These are phyloP conservation scores for Anolis sagrei DNA, from an alignment of 2,113 vertebrate species.

Conservation along the genomic window DNA sequence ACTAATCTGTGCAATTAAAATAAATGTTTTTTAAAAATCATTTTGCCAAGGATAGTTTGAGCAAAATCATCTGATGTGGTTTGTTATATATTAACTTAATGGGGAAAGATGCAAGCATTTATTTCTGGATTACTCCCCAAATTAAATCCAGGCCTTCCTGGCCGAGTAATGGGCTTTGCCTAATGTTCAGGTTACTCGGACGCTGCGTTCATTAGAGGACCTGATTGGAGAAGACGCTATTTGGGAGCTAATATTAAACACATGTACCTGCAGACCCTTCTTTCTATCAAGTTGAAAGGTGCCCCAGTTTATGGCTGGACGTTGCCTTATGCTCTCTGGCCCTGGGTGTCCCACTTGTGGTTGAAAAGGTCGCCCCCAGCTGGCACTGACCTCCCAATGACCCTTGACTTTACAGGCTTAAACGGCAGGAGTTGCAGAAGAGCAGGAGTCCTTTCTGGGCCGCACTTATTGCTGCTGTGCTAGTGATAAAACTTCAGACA, in stretches of 20 bases:
- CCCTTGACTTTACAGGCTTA: constrained; percentile 88
- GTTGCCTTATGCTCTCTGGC: constrained; percentile 75
- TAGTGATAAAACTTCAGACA: constrained; percentile 99
- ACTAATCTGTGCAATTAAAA: constrained; percentile 69
- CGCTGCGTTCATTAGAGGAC: constrained; percentile 49
- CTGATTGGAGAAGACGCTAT: constrained; percentile 80
- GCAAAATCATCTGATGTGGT: constrained; percentile 74
- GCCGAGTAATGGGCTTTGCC: constrained; percentile 76
- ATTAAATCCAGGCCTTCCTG: constrained; percentile 93
- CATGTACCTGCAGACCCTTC: constrained; percentile 84
- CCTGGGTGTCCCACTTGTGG: constrained; percentile 77
- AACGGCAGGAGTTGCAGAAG: constrained; percentile 86
- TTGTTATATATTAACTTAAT: constrained; percentile 89
- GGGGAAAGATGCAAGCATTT: constrained; percentile 91
- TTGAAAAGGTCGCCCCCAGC: constrained; percentile 87
- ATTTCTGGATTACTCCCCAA: constrained; percentile 92
- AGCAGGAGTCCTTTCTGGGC: constrained; percentile 89
- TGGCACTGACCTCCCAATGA: constrained; percentile 94
- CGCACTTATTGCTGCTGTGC: constrained; percentile 92
- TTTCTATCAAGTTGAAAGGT: constrained; percentile 80
- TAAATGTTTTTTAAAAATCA: constrained; percentile 67
- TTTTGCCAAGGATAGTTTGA: constrained; percentile 74
- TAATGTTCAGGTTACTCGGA: constrained; percentile 68
- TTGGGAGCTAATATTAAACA: constrained; percentile 90
- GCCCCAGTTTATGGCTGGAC: constrained; percentile 72